Evolutionary conservation across 2,113 vertebrate genomes (phyloP).

Genomic region (Dascyllus trimaculatus): DNA sequence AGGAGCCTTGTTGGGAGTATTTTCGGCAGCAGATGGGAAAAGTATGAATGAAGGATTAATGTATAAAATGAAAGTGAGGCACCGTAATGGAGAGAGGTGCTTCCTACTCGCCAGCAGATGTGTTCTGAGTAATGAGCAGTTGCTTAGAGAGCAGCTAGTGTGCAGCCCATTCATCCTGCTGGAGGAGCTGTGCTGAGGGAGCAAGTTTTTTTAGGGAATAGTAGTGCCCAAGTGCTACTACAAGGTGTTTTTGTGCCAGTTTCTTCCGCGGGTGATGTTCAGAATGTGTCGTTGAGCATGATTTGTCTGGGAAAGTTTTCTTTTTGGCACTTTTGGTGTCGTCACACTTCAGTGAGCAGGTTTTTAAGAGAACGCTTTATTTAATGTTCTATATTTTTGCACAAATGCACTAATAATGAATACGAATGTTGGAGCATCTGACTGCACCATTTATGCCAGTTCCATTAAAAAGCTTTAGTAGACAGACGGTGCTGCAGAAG

Average conservation of each 20-base stretch:
- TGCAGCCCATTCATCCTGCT: conserved; percentile 63
- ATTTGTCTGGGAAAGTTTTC: conserved; percentile 30
- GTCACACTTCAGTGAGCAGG: not conserved
- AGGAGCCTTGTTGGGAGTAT: conserved; percentile 1
- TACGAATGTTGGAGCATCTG: not conserved
- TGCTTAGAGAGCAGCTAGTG: conserved; percentile 55
- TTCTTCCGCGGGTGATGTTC: not conserved
- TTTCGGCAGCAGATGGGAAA: conserved; percentile 12
- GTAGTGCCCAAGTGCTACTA: conserved; percentile 7
- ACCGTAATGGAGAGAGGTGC: conserved; percentile 20
- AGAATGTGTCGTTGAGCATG: not conserved
- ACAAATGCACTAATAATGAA: too few relatives aligned
- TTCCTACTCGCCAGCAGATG: conserved; percentile 54
- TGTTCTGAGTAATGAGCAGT: conserved; percentile 67
- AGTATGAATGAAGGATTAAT: conserved; percentile 32
- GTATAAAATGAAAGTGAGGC: conserved; percentile 44
- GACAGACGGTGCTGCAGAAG: not conserved
- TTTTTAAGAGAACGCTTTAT: not conserved
- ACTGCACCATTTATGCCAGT: not conserved
- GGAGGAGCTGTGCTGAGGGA: conserved; percentile 58
- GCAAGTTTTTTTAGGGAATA: conserved; percentile 51
- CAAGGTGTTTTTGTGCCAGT: not conserved
- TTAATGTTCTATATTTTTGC: not conserved
- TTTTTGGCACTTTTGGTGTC: not conserved
- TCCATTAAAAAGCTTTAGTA: not conserved